Base-by-base conservation (phyloP, 2,113 vertebrate species). In the Diadophis punctatus region DNA sequence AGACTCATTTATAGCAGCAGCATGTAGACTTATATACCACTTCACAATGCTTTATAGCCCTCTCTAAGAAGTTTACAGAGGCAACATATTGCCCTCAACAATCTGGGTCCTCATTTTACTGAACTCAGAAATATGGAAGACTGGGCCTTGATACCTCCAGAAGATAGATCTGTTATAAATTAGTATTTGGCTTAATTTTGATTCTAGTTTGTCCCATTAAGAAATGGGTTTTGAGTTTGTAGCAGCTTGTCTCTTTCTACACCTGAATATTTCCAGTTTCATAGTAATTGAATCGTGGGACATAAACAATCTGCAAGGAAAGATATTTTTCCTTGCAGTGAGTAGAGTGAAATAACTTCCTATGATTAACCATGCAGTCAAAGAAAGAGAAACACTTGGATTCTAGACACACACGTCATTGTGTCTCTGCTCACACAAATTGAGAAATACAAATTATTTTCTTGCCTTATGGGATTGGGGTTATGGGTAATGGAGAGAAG, bases 381-480 rank as follows among this genome's bases (percentile, higher is more conserved):
- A 80, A 93, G 90, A 93, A 51, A 49, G 46, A 87, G 92, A 90
- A 95, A 95, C 74, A 60, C 46, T 94, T 43, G 94, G 58, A 74
- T 95, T 94, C 39, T 91, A 88, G 93, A 46, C 43, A 85, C 2
- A 0, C 53, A 85, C 0, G 51, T 22, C 91, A 95, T 95, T 95
- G 86, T 95, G 85, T 95, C 93, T 96, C 87, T 88, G 80, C 95
- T 95, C 95, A 52, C 46, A 86, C 90, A 85, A 60, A 88, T 30
- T 95, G 87, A 92, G 52, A 91, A 60, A 88, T 91, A 94, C 10
- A 87, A 92, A 95, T 96, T 96, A 90, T 84, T 84, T 93, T 96
- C 2, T 84, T 95, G 89, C n/a, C 91, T 80, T 94, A 25, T 94
- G 94, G 91, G 89, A 95, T 1, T 11, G 53, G 39, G 0, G 43